Evolutionary conservation across 2,797 vertebrate genomes (phyloP), one percentile per base, ranked within the genome.

Genomic region (Florisuga fusca): DNA sequence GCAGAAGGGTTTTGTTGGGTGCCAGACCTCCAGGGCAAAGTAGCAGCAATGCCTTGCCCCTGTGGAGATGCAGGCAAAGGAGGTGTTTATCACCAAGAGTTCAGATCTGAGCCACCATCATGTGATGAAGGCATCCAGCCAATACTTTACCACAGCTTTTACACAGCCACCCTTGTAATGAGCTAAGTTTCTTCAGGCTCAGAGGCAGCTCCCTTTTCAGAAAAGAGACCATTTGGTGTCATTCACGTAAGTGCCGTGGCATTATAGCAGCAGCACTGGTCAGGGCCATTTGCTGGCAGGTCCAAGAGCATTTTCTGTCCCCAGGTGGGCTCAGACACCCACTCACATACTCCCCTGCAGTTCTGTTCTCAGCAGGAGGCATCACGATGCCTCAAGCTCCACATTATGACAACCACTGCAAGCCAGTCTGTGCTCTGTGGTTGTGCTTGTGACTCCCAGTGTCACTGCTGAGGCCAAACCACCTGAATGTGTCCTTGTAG

Each of bases 221-320:
- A 48, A 75, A 85, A 91, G 43, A 91, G 43, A 38, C 16, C 36
- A 22, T 87, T 79, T 82, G 17, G 59, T 50, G 38, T 89, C 21
- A 57, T 79, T 87, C 63, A 58, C 45, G 34, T 33, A 91, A 69
- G 33, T 85, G 54, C 72, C 59, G 50, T 87, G 84, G 58, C 72
- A 36, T 53, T 9, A 1, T 7, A 57, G 59, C 62, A 51, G 69
- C 63, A n/a, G 36, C 77, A 18, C 73, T 58, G 75, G 55, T 38
- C 63, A 66, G 38, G 48, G 27, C 76, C 59, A 41, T 93, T 94
- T 90, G 59, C 84, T 95, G 85, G 33, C 55, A 57, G 62, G 51
- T 66, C 54, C 68, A 59, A 14, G 78, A 85, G 64, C 68, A 36
- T 82, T 80, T 91, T 86, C 18, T 85, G 50, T 82, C 63, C 63